Evolutionary conservation across 2,888 invertebrate genomes (phyloP).

Genomic region (Labia minor): DNA sequence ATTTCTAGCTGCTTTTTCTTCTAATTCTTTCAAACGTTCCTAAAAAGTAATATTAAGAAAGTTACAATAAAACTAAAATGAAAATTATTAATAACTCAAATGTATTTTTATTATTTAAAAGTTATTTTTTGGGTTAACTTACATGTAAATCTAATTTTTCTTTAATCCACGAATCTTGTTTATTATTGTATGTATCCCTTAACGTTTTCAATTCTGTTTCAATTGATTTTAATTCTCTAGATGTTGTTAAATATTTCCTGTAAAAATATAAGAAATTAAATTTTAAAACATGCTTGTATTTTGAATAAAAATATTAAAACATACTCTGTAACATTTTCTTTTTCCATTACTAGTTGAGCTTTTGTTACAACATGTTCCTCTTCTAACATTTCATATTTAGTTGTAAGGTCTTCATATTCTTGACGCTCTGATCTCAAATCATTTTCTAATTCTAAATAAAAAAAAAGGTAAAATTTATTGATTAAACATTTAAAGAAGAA

Average conservation of each 20-base stretch:
- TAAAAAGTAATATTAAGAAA: conserved; percentile 27
- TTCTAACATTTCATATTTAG: conserved; percentile 70
- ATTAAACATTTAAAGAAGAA: background rate
- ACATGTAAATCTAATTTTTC: conserved; percentile 62
- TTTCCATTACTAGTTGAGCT: conserved; percentile 69
- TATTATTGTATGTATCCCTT: conserved; percentile 50
- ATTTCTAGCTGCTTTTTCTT: conserved; percentile 31
- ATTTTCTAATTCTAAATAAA: conserved; percentile 52
- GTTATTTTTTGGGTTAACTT: conserved; percentile 27
- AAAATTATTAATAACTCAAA: too few species aligned
- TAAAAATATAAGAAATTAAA: conserved; percentile 27
- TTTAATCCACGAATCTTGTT: conserved; percentile 59
- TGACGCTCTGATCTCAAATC: conserved; percentile 55
- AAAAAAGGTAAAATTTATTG: background rate
- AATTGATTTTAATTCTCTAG: conserved; percentile 49
- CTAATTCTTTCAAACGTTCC: conserved; percentile 41
- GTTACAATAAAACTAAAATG: too few species aligned
- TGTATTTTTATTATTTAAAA: too few species aligned
- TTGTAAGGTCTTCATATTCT: conserved; percentile 67
- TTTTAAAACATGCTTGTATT: too few species aligned
- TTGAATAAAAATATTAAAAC: conserved; percentile 19
- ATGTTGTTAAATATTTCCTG: conserved; percentile 50
- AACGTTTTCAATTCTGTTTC: conserved; percentile 53
- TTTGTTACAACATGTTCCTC: conserved; percentile 77
- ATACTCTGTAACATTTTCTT: conserved; percentile 64